Conservation (phyloP, 2,797 vertebrate species). For the Bradypodion pumilum region DNA sequence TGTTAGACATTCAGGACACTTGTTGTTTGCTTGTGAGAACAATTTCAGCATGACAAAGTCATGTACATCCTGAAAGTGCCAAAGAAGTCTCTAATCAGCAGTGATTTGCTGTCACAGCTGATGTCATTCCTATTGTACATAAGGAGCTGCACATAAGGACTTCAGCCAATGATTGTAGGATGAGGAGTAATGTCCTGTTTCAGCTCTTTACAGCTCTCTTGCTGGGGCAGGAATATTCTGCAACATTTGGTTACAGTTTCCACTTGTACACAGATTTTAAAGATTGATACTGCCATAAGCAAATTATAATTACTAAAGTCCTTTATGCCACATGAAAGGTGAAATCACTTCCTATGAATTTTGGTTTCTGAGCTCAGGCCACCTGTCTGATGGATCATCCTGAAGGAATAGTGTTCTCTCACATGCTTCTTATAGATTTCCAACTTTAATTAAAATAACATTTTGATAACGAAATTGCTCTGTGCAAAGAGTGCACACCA, state of each 20-base stretch:
- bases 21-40: too few species aligned
- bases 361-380: background rate
- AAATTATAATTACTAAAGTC: constrained; percentile 3
- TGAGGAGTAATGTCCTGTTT: background rate
- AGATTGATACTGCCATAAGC: background rate
- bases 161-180: background rate
- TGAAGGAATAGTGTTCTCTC: background rate
- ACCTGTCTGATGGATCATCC: constrained; percentile 3
- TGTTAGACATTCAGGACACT: too few species aligned
- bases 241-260: background rate
- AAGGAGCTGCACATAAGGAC: too few species aligned
- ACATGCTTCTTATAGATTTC: constrained; percentile 24
- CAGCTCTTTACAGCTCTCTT: background rate
- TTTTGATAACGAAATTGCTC: constrained; percentile 69
- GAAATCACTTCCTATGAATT: background rate
- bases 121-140: too few species aligned
- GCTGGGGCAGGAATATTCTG: too few species aligned
- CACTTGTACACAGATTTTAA: background rate
- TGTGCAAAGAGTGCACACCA: constrained; percentile 64
- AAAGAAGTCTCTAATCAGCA: too few species aligned
- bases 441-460: constrained; percentile 66
- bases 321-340: background rate
- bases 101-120: too few species aligned
- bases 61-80: too few species aligned
- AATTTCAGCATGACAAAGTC: too few species aligned